These are phyloP conservation scores for Montifringilla adamsi DNA, from an alignment of 2,113 vertebrate species.

Conservation along the genomic window DNA sequence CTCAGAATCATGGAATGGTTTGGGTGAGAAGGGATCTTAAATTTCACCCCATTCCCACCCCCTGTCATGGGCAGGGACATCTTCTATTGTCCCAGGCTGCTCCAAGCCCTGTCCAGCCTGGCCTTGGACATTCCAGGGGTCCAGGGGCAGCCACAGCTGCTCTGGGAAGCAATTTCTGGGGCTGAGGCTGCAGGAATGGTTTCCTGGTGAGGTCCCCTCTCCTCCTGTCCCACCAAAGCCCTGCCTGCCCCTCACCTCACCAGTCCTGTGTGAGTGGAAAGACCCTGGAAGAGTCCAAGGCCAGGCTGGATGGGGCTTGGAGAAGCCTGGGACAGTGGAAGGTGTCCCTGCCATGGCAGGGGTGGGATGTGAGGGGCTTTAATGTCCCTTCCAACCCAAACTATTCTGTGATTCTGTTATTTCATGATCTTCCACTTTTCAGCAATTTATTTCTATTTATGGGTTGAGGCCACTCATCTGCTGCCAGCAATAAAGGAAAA, in stretches of 20 bases:
- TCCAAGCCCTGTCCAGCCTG: not conserved
- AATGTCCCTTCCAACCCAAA: not conserved
- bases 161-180: not conserved
- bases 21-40: not conserved
- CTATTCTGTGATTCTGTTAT: not conserved
- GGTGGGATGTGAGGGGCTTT: rapidly evolving
- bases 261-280: not conserved
- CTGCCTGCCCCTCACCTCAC: not conserved
- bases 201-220: not conserved
- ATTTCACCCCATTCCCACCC: not conserved
- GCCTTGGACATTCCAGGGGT: not conserved
- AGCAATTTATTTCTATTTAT: not conserved
- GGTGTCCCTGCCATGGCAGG: not conserved
- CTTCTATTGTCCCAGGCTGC: not conserved
- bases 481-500: not conserved
- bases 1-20: not conserved
- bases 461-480: not conserved
- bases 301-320: rapidly evolving
- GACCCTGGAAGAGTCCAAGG: not conserved
- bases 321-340: rapidly evolving
- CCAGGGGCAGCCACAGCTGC: not conserved
- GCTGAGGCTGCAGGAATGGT: not conserved
- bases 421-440: not conserved
- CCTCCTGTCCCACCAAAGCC: not conserved
- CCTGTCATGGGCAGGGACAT: not conserved